Percentiles rank a stretch among this genome's conserved stretches.
Evolutionary conservation across 2,113 vertebrate genomes (phyloP).

Genomic region (Syngnathoides biaculeatus): DNA sequence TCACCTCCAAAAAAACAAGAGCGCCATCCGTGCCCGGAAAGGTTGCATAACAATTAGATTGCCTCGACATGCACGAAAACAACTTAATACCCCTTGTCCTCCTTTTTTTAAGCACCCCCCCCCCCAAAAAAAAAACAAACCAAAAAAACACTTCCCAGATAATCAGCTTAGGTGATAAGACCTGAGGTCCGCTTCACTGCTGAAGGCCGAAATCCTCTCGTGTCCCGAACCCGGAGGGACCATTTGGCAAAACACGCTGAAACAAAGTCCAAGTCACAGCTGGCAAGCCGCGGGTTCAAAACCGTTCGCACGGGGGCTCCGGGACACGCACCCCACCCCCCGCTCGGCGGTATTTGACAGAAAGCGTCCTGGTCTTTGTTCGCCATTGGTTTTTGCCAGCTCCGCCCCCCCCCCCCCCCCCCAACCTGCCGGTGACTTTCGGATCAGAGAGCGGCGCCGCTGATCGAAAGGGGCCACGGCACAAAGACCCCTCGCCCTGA

Average conservation of each 20-base stretch:
- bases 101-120: constrained; percentile 38
- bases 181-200: background rate
- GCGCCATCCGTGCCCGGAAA: constrained; percentile 20
- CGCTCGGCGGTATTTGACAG: too few species aligned
- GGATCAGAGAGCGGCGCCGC: constrained; percentile 61
- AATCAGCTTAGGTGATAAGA: constrained; percentile 48
- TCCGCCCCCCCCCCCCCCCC: too few species aligned
- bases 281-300: constrained; percentile 45
- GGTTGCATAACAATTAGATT: constrained; percentile 46
- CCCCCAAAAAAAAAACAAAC: constrained; percentile 13
- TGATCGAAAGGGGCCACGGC: constrained; percentile 56
- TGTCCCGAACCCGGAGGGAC: too few species aligned
- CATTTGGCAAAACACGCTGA: constrained; percentile 7
- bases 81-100: constrained; percentile 24
- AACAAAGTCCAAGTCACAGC: constrained; percentile 24
- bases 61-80: constrained; percentile 43
- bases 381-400: too few species aligned
- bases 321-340: background rate
- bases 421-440: constrained; percentile 41
- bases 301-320: constrained; percentile 22
- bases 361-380: too few species aligned
- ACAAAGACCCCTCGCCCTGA: constrained; percentile 42
- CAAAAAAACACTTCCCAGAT: constrained; percentile 36
- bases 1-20: constrained; percentile 21
- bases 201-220: too few species aligned